Conservation (phyloP, 1,140 invertebrate species). For the Dendrolimus kikuchii region DNA sequence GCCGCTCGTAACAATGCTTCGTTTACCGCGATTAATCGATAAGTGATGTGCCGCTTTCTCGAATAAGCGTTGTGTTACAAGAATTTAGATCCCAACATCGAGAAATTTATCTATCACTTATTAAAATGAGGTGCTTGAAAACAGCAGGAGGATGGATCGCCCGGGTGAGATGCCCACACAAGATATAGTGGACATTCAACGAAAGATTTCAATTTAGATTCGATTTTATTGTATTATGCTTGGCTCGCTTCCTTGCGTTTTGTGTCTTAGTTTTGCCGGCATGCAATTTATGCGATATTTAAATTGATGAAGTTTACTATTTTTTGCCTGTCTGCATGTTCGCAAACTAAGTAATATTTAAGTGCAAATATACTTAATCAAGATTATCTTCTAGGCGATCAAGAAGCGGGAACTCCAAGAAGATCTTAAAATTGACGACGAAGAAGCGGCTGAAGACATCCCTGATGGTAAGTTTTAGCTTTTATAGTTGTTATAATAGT, state of each 20-base stretch:
- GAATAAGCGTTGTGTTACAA: slow-evolving; percentile 35
- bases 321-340: slow-evolving; percentile 5
- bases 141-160: slow-evolving; percentile 62
- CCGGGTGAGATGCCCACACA: slow-evolving; percentile 55
- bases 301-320: not conserved
- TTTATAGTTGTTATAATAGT: not conserved
- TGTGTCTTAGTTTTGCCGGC: slow-evolving; percentile 22
- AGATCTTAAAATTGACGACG: slow-evolving; percentile 52
- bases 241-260: slow-evolving; percentile 30
- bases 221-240: slow-evolving; percentile 44
- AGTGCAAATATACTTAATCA: not conserved
- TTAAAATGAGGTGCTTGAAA: slow-evolving; percentile 65
- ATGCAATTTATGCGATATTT: slow-evolving; percentile 6
- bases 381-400: slow-evolving; percentile 52
- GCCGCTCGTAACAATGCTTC: slow-evolving; percentile 38
- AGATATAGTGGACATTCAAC: slow-evolving; percentile 42
- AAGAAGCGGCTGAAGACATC: slow-evolving; percentile 45
- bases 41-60: slow-evolving; percentile 48
- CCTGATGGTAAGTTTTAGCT: slow-evolving; percentile 48
- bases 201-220: slow-evolving; percentile 61
- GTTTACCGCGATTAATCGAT: slow-evolving; percentile 47
- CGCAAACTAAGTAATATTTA: not conserved
- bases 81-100: slow-evolving; percentile 29
- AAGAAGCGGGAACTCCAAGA: slow-evolving; percentile 60
- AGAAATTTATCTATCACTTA: slow-evolving; percentile 26